phyloP scores from a whole-genome alignment of 1,140 invertebrate genomes.

The Cotesia glomerata region DNA sequence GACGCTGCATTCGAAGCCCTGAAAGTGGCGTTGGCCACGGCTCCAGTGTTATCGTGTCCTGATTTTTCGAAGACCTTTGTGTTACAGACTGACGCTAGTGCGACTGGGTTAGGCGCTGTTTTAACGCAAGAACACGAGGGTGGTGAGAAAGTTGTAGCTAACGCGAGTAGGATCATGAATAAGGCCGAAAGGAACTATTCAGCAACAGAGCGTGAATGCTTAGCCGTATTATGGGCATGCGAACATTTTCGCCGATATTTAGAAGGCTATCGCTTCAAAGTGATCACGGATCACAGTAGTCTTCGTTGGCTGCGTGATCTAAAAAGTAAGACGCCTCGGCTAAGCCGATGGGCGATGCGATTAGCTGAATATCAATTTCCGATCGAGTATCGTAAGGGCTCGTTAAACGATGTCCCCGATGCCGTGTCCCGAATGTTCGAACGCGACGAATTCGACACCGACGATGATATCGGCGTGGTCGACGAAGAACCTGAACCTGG shows the following conservation, averaged over 20 bases:
- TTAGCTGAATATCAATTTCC: slow-evolving; percentile 35
- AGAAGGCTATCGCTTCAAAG: slow-evolving; percentile 48
- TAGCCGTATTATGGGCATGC: slow-evolving; percentile 62
- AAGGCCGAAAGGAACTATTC: too few relatives aligned
- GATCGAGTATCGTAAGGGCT: slow-evolving; percentile 30
- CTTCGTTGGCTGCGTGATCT: slow-evolving; percentile 60
- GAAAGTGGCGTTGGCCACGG: slow-evolving; percentile 23
- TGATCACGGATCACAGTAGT: slow-evolving; percentile 62
- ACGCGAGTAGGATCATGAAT: too few relatives aligned
- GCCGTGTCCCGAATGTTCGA: slow-evolving; percentile 32
- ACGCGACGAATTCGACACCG: too few relatives aligned
- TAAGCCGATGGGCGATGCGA: slow-evolving; percentile 57
- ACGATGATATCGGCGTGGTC: too few relatives aligned
- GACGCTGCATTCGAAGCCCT: slow-evolving; percentile 13
- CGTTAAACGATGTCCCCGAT: slow-evolving; percentile 37
- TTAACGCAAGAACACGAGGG: too few relatives aligned
- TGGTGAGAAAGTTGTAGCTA: too few relatives aligned
- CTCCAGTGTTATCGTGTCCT: background rate
- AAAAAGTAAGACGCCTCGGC: slow-evolving; percentile 50
- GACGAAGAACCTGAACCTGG: too few relatives aligned
- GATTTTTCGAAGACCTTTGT: too few relatives aligned
- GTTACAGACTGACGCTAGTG: too few relatives aligned
- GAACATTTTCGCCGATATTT: slow-evolving; percentile 56
- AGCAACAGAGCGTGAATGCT: slow-evolving; percentile 58
- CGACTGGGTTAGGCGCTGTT: too few relatives aligned